Evolutionary conservation across 2,113 vertebrate species (phyloP).

Genomic region (Pionites leucogaster): DNA sequence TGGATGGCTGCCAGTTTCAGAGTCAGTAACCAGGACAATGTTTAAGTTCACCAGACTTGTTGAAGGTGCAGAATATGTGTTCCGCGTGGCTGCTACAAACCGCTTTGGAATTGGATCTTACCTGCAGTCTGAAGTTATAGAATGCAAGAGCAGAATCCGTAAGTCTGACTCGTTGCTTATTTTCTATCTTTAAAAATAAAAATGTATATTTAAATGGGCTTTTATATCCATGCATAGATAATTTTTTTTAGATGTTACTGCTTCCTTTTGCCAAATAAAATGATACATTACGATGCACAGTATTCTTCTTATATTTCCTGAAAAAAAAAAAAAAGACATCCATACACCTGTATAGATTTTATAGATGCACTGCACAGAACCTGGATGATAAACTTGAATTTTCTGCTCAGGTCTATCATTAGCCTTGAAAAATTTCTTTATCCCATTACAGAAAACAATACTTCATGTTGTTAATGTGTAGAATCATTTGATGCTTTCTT

Average conservation of each 20-base stretch:
- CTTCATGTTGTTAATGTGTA: neutral
- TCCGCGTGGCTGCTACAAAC: conserved; percentile 93
- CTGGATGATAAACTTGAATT: neutral
- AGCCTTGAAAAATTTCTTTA: neutral
- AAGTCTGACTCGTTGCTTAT: conserved; percentile 68
- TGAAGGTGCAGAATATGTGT: conserved; percentile 94
- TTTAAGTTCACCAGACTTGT: conserved; percentile 91
- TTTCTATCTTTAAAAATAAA: neutral
- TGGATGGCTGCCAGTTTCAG: conserved; percentile 94
- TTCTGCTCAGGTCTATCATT: neutral
- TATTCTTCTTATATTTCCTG: neutral
- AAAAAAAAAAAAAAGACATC: neutral
- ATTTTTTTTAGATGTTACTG: neutral
- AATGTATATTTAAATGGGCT: neutral
- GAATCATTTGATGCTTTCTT: neutral
- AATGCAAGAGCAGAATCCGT: conserved; percentile 93
- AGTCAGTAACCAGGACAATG: conserved; percentile 89
- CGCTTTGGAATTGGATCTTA: conserved; percentile 95
- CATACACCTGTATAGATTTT: neutral
- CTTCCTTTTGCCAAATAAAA: neutral
- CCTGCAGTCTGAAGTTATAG: conserved; percentile 91
- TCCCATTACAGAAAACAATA: neutral
- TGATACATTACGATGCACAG: neutral
- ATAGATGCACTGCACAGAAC: neutral
- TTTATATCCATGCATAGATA: neutral